Base-by-base conservation (phyloP, 1,140 invertebrate genomes). In the Drosophila lowei region DNA sequence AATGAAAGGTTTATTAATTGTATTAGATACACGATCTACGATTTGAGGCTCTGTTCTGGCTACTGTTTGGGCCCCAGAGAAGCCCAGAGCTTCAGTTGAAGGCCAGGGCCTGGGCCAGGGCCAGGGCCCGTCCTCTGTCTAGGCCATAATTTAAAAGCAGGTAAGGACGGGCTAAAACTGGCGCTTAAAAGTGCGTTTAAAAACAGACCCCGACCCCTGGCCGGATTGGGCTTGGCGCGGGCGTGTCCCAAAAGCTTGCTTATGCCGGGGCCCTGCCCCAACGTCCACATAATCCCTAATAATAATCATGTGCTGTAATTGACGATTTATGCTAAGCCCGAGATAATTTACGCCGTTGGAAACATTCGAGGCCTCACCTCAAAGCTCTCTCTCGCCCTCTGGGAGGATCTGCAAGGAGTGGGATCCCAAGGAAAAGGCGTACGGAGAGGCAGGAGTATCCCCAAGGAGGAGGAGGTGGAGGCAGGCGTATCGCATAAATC, bases 261-360 rank as follows among this genome's bases (percentile, higher is more conserved):
- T 34, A 53, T 13, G 13, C 21, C 42, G 38, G 38, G 2, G 30
- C 42, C n/a, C 55, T 53, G 73, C 34, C 34, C 34, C 34, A 38
- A 13, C 34, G 52, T 71, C 73, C 73, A 64, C 65, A 78, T 81
- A 83, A 79, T 85, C 77, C 81, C 80, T 85, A 85, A 85, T 85
- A 85, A 85, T 85, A 85, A 85, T 86, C 81, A 85, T 85, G 80
- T 85, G 80, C 81, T 85, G 80, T 85, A 85, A 85, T 85, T 85
- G 80, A 77, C 80, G 80, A 85, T 85, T 85, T 85, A 85, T 85
- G 80, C 81, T 85, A 86, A 86, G 81, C 81, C 77, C 83, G 76
- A 85, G 81, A 85, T 85, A 85, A 85, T 85, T 85, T 85, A 85
- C 81, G 83, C 81, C 81, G 83, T 70, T 77, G 73, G 73, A 81